Base-by-base conservation (phyloP, 2,797 vertebrate species). In the Eleutherodactylus coqui region DNA sequence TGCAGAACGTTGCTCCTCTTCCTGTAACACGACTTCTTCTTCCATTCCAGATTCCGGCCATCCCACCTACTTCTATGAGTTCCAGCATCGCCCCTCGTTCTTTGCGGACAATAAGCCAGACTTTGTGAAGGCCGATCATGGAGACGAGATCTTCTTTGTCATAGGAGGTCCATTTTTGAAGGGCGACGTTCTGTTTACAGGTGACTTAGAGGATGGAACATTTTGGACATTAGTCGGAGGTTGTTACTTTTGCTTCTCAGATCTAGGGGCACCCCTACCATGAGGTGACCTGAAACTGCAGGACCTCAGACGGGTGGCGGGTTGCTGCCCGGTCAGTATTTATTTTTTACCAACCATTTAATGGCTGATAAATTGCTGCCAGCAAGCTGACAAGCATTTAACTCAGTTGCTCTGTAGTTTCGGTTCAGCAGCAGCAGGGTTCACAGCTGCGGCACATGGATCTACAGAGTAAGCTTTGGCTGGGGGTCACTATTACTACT, bases 61-160 rank as follows among this genome's bases (percentile, higher is more conserved):
- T 79, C 92, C 94, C 1, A 93, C 95, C 27, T 97, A 95, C 89
- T 85, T 96, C 92, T 97, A 97, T 27, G 96, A 96, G 82, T 97
- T 94, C 87, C 94, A 92, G 70, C 93, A 96, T 80, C 88, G 89
- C 0, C 89, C 95, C 6, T 91, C 88, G 49, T n/a, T 93, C 0
- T 91, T 88, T 88, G 21, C 87, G 84, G 82, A 90, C 2, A 89
- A 1, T 85, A 94, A 96, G 80, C 96, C 96, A 38, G 91, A 91
- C 84, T 97, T 96, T 84, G 96, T 97, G 86, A 96, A 94, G 89
- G 93, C 96, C 2, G 96, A 97, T 87, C 96, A 96, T 0, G 92
- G 89, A 1, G 95, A 97, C 85, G 96, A 97, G 1, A 85, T 96
- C 2, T 90, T 88, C 69, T 95, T 95, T 92, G 90, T 97, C 89